A percentile compares a stretch with the other conserved stretches of the same genome.
Conservation (phyloP, 2,888 invertebrate species). For the Ethmia dodecea region DNA sequence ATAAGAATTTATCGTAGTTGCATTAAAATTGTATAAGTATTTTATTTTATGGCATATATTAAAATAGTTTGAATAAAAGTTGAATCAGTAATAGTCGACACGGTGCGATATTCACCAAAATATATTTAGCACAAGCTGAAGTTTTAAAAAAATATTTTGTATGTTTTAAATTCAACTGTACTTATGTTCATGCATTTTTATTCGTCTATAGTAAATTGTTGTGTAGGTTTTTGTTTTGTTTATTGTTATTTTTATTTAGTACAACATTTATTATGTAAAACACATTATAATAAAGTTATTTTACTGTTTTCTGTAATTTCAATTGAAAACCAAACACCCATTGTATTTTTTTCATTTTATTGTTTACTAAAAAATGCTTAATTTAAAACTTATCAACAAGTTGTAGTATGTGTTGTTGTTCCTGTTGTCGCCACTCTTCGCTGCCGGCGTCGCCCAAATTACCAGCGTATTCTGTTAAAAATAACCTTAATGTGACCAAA, state of each 20-base stretch:
- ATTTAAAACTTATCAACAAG: slow-evolving; percentile 94
- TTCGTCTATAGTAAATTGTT: slow-evolving; percentile 29
- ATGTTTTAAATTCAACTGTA: too few relatives aligned
- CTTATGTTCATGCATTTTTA: too few relatives aligned
- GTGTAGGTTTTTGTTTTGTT: slow-evolving; percentile 37
- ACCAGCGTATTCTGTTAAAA: slow-evolving; percentile 90
- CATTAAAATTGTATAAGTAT: too few relatives aligned
- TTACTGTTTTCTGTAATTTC: slow-evolving; percentile 27
- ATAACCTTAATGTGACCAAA: too few relatives aligned
- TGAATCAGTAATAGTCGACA: too few relatives aligned
- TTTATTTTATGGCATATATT: too few relatives aligned
- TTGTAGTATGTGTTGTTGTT: slow-evolving; percentile 94
- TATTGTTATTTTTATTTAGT: slow-evolving; percentile 32
- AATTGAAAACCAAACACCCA: too few relatives aligned
- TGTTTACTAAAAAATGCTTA: slow-evolving; percentile 24
- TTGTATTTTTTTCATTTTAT: slow-evolving; percentile 41
- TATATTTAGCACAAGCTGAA: too few relatives aligned
- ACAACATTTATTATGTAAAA: slow-evolving; percentile 21
- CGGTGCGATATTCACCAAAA: too few relatives aligned
- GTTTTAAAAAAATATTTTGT: too few relatives aligned
- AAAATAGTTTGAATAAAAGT: too few relatives aligned
- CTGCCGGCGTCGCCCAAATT: slow-evolving; percentile 95
- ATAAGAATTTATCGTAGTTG: too few relatives aligned
- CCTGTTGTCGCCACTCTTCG: slow-evolving; percentile 89
- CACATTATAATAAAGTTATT: slow-evolving; percentile 44